Conservation (phyloP, 1,140 invertebrate species). For the Danaus plexippus region DNA sequence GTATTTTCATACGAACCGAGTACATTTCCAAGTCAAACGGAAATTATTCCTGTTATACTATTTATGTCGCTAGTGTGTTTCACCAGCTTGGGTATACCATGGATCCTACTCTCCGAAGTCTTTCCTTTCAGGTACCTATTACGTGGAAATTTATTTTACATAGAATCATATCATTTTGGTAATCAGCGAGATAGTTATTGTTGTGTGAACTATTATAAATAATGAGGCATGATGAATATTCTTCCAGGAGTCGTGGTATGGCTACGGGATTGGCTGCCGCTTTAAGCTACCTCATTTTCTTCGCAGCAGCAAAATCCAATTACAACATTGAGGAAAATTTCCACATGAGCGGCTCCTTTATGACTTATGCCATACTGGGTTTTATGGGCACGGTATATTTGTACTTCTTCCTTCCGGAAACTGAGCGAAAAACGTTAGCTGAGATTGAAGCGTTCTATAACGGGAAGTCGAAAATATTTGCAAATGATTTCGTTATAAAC, state of each 20-base stretch:
- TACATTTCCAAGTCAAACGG: conserved; percentile 43
- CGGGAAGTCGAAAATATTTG: conserved; percentile 52
- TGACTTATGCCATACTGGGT: conserved; percentile 73
- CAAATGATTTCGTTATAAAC: conserved; percentile 58
- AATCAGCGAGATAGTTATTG: conserved; percentile 4
- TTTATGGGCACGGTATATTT: conserved; percentile 74
- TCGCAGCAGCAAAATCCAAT: conserved; percentile 77
- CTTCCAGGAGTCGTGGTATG: conserved; percentile 70
- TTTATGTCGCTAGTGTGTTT: conserved; percentile 51
- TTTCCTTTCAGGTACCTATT: conserved; percentile 55
- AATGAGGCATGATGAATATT: neutral
- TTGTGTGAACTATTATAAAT: too few species aligned
- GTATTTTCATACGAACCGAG: conserved; percentile 52
- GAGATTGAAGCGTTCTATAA: conserved; percentile 77
- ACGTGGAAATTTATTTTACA: conserved; percentile 6
- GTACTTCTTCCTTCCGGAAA: conserved; percentile 82
- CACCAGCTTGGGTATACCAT: conserved; percentile 54
- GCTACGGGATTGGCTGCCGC: conserved; percentile 74
- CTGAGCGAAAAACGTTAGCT: conserved; percentile 80
- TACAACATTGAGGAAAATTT: conserved; percentile 69
- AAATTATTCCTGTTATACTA: conserved; percentile 41
- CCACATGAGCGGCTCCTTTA: conserved; percentile 74
- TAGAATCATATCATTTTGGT: neutral
- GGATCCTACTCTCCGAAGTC: conserved; percentile 59
- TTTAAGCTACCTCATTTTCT: conserved; percentile 73